Evolutionary conservation across 2,113 vertebrate genomes (phyloP).

Genomic region (Nothocercus julius): DNA sequence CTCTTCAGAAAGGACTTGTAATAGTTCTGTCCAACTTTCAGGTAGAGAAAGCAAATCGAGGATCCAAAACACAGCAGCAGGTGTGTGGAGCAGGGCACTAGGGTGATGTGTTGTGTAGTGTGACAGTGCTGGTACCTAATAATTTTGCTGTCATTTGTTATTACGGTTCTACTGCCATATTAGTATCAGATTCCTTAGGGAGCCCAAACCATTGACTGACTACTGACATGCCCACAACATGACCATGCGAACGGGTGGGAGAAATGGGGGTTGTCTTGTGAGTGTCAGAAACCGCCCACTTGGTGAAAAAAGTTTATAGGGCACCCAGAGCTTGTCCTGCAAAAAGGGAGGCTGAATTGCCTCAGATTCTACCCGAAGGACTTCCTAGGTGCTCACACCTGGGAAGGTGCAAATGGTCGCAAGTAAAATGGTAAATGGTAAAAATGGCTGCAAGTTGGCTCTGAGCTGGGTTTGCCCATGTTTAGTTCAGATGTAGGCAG

Average conservation of each 20-base stretch:
- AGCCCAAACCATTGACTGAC: not conserved
- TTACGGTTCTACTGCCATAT: not conserved
- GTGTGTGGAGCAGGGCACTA: not conserved
- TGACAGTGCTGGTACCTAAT: not conserved
- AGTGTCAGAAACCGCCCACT: not conserved
- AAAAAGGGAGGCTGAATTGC: not conserved
- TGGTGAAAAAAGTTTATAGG: not conserved
- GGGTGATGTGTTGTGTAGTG: not conserved
- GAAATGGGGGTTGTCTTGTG: not conserved
- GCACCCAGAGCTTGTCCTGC: not conserved
- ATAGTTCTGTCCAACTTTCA: not conserved
- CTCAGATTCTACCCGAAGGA: not conserved
- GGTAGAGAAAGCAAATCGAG: not conserved
- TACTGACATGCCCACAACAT: not conserved
- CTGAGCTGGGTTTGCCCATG: not conserved
- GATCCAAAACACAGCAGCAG: not conserved
- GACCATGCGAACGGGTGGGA: accelerated
- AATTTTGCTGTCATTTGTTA: not conserved
- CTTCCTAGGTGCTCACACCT: not conserved
- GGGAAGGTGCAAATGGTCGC: too few species aligned
- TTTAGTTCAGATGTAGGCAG: not conserved
- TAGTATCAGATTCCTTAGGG: not conserved
- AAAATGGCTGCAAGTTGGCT: not conserved
- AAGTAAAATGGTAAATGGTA: too few species aligned
- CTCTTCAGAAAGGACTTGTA: not conserved